These are phyloP conservation scores for Paragorgia papillata DNA, from an alignment of 92 coral and sea anemone species.

Conservation along the genomic window DNA sequence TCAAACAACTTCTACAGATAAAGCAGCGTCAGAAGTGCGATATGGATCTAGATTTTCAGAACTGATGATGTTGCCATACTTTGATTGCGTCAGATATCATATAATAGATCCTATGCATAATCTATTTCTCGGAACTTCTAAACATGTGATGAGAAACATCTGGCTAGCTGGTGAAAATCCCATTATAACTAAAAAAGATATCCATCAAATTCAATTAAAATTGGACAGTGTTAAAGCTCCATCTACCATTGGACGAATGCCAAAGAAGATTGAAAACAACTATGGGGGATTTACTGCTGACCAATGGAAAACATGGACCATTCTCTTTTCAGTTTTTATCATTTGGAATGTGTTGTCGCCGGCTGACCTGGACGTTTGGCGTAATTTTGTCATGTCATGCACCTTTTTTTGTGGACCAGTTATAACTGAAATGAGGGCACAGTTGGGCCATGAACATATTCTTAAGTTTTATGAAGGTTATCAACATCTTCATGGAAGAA, in stretches of 20 bases:
- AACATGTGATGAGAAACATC: constrained; percentile 69
- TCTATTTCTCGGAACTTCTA: constrained; percentile 72
- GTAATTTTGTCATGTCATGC: constrained; percentile 66
- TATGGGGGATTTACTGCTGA: constrained; percentile 80
- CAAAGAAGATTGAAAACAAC: constrained; percentile 58
- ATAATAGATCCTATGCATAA: constrained; percentile 73
- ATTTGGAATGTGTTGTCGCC: constrained; percentile 50
- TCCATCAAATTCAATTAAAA: constrained; percentile 52
- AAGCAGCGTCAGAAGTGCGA: constrained; percentile 31
- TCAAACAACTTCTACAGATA: constrained; percentile 57
- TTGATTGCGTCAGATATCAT: constrained; percentile 70
- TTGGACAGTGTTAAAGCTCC: constrained; percentile 65
- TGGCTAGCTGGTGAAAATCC: constrained; percentile 59
- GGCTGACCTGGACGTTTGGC: constrained; percentile 65
- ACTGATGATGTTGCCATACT: constrained; percentile 55
- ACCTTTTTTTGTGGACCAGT: constrained; percentile 48
- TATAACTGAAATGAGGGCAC: constrained; percentile 52
- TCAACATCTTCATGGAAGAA: constrained; percentile 61
- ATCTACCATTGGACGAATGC: constrained; percentile 69
- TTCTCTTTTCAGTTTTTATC: constrained; percentile 52
- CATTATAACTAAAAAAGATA: constrained; percentile 30
- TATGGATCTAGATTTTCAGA: constrained; percentile 57
- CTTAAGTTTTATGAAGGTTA: constrained; percentile 49
- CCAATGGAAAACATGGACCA: constrained; percentile 70
- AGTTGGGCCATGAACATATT: constrained; percentile 51